Conservation (phyloP, 2,888 invertebrate species). For the Campoletis raptor region DNA sequence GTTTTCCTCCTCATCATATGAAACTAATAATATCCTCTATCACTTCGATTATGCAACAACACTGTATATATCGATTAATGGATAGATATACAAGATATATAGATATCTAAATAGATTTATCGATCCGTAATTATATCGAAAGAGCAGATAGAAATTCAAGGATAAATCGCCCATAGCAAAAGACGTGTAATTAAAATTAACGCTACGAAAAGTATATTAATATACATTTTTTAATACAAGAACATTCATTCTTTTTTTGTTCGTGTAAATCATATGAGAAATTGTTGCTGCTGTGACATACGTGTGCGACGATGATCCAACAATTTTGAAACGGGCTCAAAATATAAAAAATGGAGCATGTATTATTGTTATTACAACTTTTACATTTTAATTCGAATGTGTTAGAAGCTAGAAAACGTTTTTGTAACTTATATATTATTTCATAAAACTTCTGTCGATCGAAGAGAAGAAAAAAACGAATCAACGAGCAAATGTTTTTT, state of each 20-base stretch:
- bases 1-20: slow-evolving; percentile 65
- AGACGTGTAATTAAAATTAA: slow-evolving; percentile 28
- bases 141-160: slow-evolving; percentile 50
- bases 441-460: slow-evolving; percentile 17
- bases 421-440: too few species aligned
- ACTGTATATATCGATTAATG: not conserved
- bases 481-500: slow-evolving; percentile 28
- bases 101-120: not conserved
- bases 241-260: slow-evolving; percentile 2
- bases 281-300: not conserved
- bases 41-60: slow-evolving; percentile 58
- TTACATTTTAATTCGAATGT: not conserved
- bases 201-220: slow-evolving; percentile 24
- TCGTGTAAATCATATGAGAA: not conserved
- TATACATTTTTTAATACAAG: slow-evolving; percentile 19
- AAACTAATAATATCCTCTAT: slow-evolving; percentile 65
- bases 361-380: not conserved
- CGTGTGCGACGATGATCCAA: not conserved
- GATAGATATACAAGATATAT: not conserved
- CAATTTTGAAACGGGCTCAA: not conserved
- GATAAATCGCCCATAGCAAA: slow-evolving; percentile 34
- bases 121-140: slow-evolving; percentile 54
- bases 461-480: slow-evolving; percentile 5
- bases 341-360: not conserved
- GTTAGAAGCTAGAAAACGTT: not conserved